Evolutionary conservation across 2,113 vertebrate genomes (phyloP), one percentile per base, ranked within the genome.

Genomic region (Paralichthys olivaceus): DNA sequence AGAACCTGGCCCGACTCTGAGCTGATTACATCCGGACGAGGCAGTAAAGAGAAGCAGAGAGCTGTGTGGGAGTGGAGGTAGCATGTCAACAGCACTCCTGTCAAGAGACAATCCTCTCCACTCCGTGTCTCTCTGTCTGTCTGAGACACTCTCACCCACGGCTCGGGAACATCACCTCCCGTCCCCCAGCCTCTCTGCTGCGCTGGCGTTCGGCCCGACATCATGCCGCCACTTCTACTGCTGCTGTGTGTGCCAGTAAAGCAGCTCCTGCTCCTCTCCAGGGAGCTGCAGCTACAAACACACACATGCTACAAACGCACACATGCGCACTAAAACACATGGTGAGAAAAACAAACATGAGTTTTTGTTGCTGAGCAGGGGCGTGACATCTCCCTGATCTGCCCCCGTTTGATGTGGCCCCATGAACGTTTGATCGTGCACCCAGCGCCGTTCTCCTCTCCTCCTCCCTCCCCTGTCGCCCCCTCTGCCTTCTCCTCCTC

Each of bases 11-110:
- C 54, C 32, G 75, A 79, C 83, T 79, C 28, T 62, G 78, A 79
- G 80, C 79, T 85, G 75, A 89, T 89, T 86, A 54, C 68, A 49
- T 79, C 80, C 32, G 51, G 82, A 65, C 75, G 68, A 86, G 75
- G 70, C 54, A 53, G 73, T 64, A 67, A 81, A 82, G 86, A 90
- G 85, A 74, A 72, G 23, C 29, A 3, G 63, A 84, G 78, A 82
- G 86, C 69, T 32, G 85, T 68, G 90, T 81, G 69, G 87, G 89
- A 86, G 86, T 89, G 78, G 49, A 89, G 75, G 86, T 80, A 81
- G 63, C 84, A 51, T 77, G 89, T 90, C 86, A 87, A 87, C 81
- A 88, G 83, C 89, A 61, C 89, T 89, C 77, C 72, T 79, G 80
- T 90, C 79, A 83, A 92, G 86, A 90, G 86, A 77, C 85, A 28